Conservation (phyloP, 2,888 invertebrate genomes). For the Drosophila villosipedis region DNA sequence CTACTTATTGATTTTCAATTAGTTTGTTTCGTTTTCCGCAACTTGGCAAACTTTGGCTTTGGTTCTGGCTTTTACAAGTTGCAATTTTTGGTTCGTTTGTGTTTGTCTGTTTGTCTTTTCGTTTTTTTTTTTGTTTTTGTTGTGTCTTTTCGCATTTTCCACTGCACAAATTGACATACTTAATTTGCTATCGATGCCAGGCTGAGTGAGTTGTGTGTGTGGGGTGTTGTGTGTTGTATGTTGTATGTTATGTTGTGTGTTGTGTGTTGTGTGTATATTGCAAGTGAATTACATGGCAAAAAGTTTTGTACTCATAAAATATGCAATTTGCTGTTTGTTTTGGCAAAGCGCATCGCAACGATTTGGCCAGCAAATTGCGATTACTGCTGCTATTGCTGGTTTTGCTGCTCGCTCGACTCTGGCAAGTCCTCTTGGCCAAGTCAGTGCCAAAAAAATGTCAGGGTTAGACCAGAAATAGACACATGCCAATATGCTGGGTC, state of each 20-base stretch:
- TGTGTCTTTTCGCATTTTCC: slow-evolving; percentile 41
- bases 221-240: slow-evolving; percentile 19
- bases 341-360: slow-evolving; percentile 63
- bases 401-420: slow-evolving; percentile 53
- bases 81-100: slow-evolving; percentile 45
- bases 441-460: slow-evolving; percentile 73
- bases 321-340: slow-evolving; percentile 70
- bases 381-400: slow-evolving; percentile 44
- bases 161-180: slow-evolving; percentile 73
- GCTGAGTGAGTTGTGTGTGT: slow-evolving; percentile 17
- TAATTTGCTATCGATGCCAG: slow-evolving; percentile 67
- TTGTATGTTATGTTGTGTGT: slow-evolving; percentile 4
- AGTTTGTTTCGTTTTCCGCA: slow-evolving; percentile 62
- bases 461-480: slow-evolving; percentile 72
- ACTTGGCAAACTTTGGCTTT: slow-evolving; percentile 46
- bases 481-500: slow-evolving; percentile 69
- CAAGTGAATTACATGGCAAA: slow-evolving; percentile 60
- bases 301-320: slow-evolving; percentile 74
- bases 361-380: slow-evolving; percentile 58
- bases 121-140: slow-evolving; percentile 20
- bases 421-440: slow-evolving; percentile 51
- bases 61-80: slow-evolving; percentile 51
- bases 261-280: slow-evolving; percentile 23
- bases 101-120: slow-evolving; percentile 26
- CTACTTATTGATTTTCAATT: slow-evolving; percentile 78